phyloP scores from a whole-genome alignment of 2,113 vertebrate species.

The Gymnorhina tibicen region DNA sequence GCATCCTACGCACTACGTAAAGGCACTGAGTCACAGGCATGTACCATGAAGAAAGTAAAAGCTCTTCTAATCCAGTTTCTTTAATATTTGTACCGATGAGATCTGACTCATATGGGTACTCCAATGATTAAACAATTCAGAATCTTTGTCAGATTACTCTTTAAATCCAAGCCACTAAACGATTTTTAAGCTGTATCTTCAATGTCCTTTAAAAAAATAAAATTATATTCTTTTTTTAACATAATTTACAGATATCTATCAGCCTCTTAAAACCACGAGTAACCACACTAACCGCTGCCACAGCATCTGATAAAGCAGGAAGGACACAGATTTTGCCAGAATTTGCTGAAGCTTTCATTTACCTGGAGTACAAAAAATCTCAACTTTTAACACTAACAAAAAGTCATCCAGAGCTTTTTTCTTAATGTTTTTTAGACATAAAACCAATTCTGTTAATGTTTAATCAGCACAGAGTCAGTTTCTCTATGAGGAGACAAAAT shows the following conservation, averaged over 20 bases:
- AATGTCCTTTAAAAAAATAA: background rate
- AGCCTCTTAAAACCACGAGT: background rate
- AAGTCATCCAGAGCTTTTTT: background rate
- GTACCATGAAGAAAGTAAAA: slow-evolving; percentile 9
- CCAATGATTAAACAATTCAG: background rate
- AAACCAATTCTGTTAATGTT: background rate
- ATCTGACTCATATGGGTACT: background rate
- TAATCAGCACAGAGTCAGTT: background rate
- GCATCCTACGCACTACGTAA: background rate
- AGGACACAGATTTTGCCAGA: background rate
- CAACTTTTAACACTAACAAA: background rate
- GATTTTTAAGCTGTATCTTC: background rate
- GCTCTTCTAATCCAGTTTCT: background rate
- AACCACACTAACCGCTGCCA: background rate
- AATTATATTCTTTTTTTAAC: background rate
- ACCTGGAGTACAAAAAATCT: background rate
- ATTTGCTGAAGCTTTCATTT: background rate
- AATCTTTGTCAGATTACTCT: background rate
- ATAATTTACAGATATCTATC: background rate
- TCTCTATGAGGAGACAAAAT: background rate
- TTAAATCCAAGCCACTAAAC: background rate
- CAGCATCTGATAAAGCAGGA: background rate
- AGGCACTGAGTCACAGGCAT: background rate
- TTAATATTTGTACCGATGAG: background rate
- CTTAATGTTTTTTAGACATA: background rate